A percentile compares a stretch with the other conserved stretches of the same genome.
Evolutionary conservation across 2,888 invertebrate genomes (phyloP).

Genomic region (Acleris literana): DNA sequence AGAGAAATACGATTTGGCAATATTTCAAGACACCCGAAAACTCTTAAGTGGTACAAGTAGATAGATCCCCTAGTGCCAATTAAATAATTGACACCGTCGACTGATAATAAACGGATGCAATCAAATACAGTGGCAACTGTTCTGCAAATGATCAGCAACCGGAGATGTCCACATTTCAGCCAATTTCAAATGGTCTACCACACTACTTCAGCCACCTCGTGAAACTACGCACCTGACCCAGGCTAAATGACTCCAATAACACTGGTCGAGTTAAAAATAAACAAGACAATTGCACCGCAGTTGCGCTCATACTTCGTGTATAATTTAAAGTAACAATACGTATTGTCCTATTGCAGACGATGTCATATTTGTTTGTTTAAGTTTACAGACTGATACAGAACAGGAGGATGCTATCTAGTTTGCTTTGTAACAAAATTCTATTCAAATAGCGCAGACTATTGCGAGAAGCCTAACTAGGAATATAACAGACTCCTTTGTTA

Average conservation of each 20-base stretch:
- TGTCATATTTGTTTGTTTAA: constrained; percentile 33
- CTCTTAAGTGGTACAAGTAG: too few species aligned
- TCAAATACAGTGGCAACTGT: constrained; percentile 54
- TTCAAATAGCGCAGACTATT: constrained; percentile 16
- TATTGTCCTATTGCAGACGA: constrained; percentile 47
- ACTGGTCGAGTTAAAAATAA: constrained; percentile 72
- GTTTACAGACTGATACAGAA: constrained; percentile 29
- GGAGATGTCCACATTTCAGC: constrained; percentile 55
- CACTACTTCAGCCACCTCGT: constrained; percentile 44
- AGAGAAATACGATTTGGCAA: too few species aligned
- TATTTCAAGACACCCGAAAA: too few species aligned
- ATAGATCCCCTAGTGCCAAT: neutral
- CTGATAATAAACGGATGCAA: constrained; percentile 50
- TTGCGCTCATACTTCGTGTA: constrained; percentile 53
- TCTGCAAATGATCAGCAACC: constrained; percentile 58
- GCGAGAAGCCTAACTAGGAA: neutral
- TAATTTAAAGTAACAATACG: constrained; percentile 50
- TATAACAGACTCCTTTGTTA: constrained; percentile 11
- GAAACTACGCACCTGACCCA: constrained; percentile 41
- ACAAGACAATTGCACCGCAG: constrained; percentile 69
- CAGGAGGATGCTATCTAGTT: constrained; percentile 20
- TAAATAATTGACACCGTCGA: constrained; percentile 6
- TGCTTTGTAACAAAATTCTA: constrained; percentile 34
- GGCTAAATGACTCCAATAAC: constrained; percentile 48
- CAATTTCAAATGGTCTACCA: constrained; percentile 66